phyloP scores from a whole-genome alignment of 2,113 vertebrate genomes.

The Chionis minor region DNA sequence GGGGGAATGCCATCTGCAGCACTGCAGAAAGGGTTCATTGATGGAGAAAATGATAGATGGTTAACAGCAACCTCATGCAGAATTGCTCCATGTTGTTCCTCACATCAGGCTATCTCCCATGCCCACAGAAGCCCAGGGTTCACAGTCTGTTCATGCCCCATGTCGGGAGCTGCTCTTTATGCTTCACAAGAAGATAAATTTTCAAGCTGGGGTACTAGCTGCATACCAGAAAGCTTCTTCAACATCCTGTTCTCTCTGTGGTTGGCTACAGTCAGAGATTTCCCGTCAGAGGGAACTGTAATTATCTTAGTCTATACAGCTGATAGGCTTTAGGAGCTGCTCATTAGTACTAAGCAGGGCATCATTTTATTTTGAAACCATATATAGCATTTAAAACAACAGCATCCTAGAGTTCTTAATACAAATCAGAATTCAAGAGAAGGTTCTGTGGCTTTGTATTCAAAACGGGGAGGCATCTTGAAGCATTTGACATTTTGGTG shows the following conservation, averaged over 20 bases:
- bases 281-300: background rate
- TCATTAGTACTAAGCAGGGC: background rate
- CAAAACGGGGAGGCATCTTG: background rate
- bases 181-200: background rate
- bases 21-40: background rate
- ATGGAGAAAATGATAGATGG: background rate
- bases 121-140: background rate
- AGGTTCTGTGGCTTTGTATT: background rate
- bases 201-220: background rate
- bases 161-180: background rate
- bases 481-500: background rate
- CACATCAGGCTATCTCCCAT: background rate
- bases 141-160: background rate
- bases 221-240: background rate
- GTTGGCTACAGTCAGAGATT: background rate
- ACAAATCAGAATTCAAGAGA: background rate
- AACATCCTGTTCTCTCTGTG: background rate
- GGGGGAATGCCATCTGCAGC: background rate
- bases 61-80: background rate
- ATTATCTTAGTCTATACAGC: background rate
- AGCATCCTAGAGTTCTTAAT: background rate
- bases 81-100: background rate
- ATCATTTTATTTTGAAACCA: background rate
- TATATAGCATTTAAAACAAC: background rate
- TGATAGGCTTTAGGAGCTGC: background rate